Base-by-base conservation (phyloP, 2,113 vertebrate species). In the Polyodon spathula region DNA sequence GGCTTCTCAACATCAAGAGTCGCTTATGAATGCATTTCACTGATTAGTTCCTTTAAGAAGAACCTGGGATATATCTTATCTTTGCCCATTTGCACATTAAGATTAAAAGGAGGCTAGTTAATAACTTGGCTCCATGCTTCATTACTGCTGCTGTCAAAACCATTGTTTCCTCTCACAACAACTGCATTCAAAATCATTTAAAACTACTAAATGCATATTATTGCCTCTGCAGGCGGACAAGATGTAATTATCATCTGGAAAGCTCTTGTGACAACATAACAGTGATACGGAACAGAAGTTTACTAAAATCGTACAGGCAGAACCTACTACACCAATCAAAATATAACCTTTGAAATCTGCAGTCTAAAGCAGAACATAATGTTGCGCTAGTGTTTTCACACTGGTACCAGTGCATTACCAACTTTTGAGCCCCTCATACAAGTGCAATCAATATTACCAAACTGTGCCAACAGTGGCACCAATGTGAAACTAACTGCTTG, bases 61-160 rank as follows among this genome's bases (percentile, higher is more conserved):
- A 8, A 37, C 17, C 50, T 62, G 60, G 60, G 55, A 68, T 69
- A 68, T 37, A 0, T 44, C 60, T 64, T 67, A 71, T 66, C 65
- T 63, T 15, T 62, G 12, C 40, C 67, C 58, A 61, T 61, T 65
- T 51, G 44, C 65, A 56, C 42, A 73, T 57, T 37, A 53, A 72
- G 58, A 69, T 68, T 64, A 70, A 70, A 64, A 64, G 61, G 50
- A 59, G 56, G n/a, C n/a, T 70, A 63, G 61, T 64, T 63, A 72
- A 71, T 57, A 74, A 68, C 48, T 68, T 76, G 68, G 64, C 63
- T 77, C 69, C 62, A 60, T 44, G 9, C 14, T 61, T 1, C 60
- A 15, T 63, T 70, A 66, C 15, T 76, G 41, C 54, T 74, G 56
- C 0, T 4, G 64, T 65, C 48, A 58, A 64, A 15, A 37, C 69